These are phyloP conservation scores for Ptilodon capucinus DNA, from an alignment of 2,888 invertebrate species.

Conservation along the genomic window DNA sequence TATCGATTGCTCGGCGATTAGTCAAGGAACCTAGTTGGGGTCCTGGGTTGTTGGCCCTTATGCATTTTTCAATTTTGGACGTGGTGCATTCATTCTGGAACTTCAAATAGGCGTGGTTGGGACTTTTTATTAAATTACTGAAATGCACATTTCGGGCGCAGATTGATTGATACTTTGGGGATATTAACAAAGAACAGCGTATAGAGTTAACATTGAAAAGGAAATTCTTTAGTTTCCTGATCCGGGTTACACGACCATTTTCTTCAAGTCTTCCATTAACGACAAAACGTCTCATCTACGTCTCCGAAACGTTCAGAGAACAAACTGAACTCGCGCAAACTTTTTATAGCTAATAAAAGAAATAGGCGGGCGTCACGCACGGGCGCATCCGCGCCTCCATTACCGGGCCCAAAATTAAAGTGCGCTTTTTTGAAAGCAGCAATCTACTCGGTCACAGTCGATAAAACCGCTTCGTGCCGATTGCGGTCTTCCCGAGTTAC, in stretches of 20 bases:
- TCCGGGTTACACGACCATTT: background rate
- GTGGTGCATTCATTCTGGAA: background rate
- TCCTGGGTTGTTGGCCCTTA: slow-evolving; percentile 1
- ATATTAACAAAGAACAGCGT: too few relatives aligned
- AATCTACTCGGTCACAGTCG: slow-evolving; percentile 74
- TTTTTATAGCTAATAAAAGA: slow-evolving; percentile 78
- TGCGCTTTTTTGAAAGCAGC: slow-evolving; percentile 75
- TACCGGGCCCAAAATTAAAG: slow-evolving; percentile 72
- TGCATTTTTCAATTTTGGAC: background rate
- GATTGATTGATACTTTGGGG: too few relatives aligned
- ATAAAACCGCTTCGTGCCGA: slow-evolving; percentile 78
- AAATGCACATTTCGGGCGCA: too few relatives aligned
- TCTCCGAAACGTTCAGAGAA: slow-evolving; percentile 25
- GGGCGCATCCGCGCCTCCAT: slow-evolving; percentile 54
- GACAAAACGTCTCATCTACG: background rate
- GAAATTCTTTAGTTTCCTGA: background rate
- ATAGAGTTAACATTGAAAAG: too few relatives aligned
- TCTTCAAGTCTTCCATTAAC: background rate
- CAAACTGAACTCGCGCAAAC: slow-evolving; percentile 43
- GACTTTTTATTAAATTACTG: too few relatives aligned
- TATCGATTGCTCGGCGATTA: slow-evolving; percentile 74
- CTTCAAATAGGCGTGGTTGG: background rate
- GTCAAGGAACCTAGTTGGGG: slow-evolving; percentile 40
- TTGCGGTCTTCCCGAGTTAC: slow-evolving; percentile 57
- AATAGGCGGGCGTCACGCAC: slow-evolving; percentile 73